Base-by-base conservation (phyloP, 2,113 vertebrate species). In the Cynopterus brachyotis region DNA sequence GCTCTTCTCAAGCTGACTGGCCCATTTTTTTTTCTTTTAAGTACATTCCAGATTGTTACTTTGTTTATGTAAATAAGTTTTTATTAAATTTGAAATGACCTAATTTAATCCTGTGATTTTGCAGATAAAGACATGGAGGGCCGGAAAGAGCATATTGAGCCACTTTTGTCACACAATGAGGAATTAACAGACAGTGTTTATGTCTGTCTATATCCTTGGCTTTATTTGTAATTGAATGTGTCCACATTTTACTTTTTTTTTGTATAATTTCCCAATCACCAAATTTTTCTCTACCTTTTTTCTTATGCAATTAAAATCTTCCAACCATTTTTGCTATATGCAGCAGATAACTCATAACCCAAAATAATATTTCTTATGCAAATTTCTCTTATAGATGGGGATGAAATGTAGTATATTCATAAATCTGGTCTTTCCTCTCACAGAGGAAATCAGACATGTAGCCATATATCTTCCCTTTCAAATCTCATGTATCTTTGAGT, bases 401-500 rank as follows among this genome's bases (percentile, higher is more conserved):
- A 87, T 79, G 45, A 9, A 93, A 15, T 60, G 22, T 5, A 89
- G 47, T 89, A 47, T 91, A 86, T 89, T 92, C 73, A 96, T 96
- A 97, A 96, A 87, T 85, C 73, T 96, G 47, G 66, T 97, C 89
- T 89, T 93, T 96, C 55, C 32, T 97, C 35, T 89, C 57, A 93
- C 69, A 70, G 73, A 97, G 82, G 86, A 97, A 96, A 96, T 96
- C 89, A 89, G 45, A 96, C 59, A 86, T 55, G 30, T 2, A 8
- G 81, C 91, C 70, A 91, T 82, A 81, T 76, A 95, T 95, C 72
- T 97, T 85, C 53, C 57, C 53, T 30, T 35, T 93, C 81, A 94
- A 73, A 82, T 85, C 89, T 89, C 89, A 94, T 73, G 67, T 73
- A 64, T 96, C 85, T 95, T 95, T 89, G 26, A 95, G 69, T 78